Base-by-base conservation (phyloP, 2,113 vertebrate genomes). In the Daubentonia madagascariensis region DNA sequence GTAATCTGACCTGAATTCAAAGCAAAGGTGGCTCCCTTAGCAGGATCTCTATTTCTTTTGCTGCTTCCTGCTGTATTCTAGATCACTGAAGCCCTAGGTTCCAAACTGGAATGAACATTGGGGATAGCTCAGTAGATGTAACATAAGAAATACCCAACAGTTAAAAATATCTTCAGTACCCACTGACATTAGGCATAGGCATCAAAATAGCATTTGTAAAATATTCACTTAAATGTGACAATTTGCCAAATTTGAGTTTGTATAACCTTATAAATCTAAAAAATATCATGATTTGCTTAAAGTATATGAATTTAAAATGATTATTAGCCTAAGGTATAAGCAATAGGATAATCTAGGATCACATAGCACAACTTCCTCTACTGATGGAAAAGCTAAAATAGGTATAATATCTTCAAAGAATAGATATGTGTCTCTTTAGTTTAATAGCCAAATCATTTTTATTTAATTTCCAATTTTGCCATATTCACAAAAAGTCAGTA, bases 381-480 rank as follows among this genome's bases (percentile, higher is more conserved):
- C 8, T 57, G 84, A 61, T 52, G 5, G 45, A 73, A 94, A 96
- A 94, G 3, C 28, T 75, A 80, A 25, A 92, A 48, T 84, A 84
- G 22, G 22, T 75, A 61, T 67, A 79, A 48, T 80, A 93, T 54
- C 61, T 61, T 79, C 30, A 67, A 96, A 89, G 65, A 92, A 81
- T 20, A 75, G 23, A 91, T 35, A 5, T 32, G 12, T 68, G 37
- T 88, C 8, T 75, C 32, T 95, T 80, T 88, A 17, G 5, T 89
- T 83, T 96, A 63, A 79, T 48, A 76, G 40, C 5, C 61, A 57
- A 95, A 13, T 28, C 23, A n/a, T 79, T 90, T 94, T 61, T 61
- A 89, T 48, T 94, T 91, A 91, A 97, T 80, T 92, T 89, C 45
- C 57, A 57, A 93, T 95, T 89, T 93, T 78, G 35, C 63, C 40